Evolutionary conservation across 2,888 invertebrate genomes (phyloP), one percentile per base, ranked within the genome.

Genomic region (Iphiclides podalirius): DNA sequence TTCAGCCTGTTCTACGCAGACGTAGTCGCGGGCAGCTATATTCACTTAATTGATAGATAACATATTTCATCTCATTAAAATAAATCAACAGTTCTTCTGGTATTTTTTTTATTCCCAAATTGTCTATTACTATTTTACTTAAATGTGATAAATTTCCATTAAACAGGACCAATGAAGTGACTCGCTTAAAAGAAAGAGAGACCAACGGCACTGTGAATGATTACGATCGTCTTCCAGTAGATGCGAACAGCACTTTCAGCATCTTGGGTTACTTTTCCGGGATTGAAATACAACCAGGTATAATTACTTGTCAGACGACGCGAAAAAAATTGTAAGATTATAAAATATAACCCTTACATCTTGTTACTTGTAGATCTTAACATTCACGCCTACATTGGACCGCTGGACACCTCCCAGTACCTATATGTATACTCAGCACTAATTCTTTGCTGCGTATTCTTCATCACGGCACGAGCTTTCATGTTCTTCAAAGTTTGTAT

Each of bases 401-500:
- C 84, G 0, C 59, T 89, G 41, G 79, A 86, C 59, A 88, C 88
- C 0, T 59, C 82, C 0, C 83, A 87, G 54, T 88, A 88, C 54
- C 62, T 88, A 1, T 89, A 87, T 61, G 79, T 85, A 37, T 89
- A 89, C 64, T 61, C 84, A 0, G 80, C 79, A 0, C 59, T 89
- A 26, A 87, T 89, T 36, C 56, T 86, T 0, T 81, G 82, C 58
- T 90, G 90, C 57, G 86, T 91, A 43, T 72, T 91, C 59, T 81
- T 90, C 71, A 91, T 92, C 38, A 80, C 91, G 6, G 80, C 90
- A 4, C 87, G 94, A 9, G 92, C 92, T 0, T 90, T 91, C 58
- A 84, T 92, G 62, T 95, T 94, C 79, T 95, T 95, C 75, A 91
- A 91, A 63, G 89, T 93, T 9, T 95, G 94, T 72, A 93, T 95